Evolutionary conservation across 1,140 invertebrate genomes (phyloP).

Genomic region (Drosophila kepulauana): DNA sequence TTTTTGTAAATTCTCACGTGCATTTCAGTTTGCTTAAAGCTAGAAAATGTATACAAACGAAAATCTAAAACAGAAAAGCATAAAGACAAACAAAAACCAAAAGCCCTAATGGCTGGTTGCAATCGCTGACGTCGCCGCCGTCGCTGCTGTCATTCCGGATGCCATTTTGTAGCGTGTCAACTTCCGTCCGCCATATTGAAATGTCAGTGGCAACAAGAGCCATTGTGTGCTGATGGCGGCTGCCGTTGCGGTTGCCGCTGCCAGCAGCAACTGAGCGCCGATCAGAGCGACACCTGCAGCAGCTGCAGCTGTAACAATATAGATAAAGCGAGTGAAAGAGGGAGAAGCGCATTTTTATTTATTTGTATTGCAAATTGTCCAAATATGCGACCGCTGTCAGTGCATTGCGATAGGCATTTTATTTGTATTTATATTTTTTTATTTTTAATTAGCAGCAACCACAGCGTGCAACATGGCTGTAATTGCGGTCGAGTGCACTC

Average conservation of each 20-base stretch:
- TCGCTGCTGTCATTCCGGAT: constrained; percentile 6
- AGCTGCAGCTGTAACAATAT: constrained; percentile 31
- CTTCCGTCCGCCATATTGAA: constrained; percentile 78
- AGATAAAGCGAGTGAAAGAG: not conserved
- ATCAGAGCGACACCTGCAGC: constrained; percentile 33
- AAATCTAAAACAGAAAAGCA: constrained; percentile 20
- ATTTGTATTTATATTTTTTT: constrained; percentile 77
- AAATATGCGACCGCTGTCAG: constrained; percentile 65
- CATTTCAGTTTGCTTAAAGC: constrained; percentile 83
- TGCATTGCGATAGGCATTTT: constrained; percentile 59
- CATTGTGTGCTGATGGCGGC: constrained; percentile 46
- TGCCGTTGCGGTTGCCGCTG: constrained; percentile 60
- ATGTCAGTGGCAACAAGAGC: constrained; percentile 69
- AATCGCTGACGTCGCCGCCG: constrained; percentile 11
- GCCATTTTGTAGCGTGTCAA: constrained; percentile 74
- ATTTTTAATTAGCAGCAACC: constrained; percentile 74
- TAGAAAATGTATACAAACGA: constrained; percentile 66
- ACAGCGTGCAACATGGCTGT: constrained; percentile 32
- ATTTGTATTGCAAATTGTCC: constrained; percentile 74
- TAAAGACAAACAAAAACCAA: constrained; percentile 18
- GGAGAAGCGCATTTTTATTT: constrained; percentile 52
- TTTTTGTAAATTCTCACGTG: constrained; percentile 79
- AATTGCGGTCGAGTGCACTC: constrained; percentile 72
- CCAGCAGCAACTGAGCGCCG: constrained; percentile 54
- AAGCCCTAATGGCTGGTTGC: constrained; percentile 8